Evolutionary conservation across 2,888 invertebrate genomes (phyloP).

Genomic region (Lapara coniferarum): DNA sequence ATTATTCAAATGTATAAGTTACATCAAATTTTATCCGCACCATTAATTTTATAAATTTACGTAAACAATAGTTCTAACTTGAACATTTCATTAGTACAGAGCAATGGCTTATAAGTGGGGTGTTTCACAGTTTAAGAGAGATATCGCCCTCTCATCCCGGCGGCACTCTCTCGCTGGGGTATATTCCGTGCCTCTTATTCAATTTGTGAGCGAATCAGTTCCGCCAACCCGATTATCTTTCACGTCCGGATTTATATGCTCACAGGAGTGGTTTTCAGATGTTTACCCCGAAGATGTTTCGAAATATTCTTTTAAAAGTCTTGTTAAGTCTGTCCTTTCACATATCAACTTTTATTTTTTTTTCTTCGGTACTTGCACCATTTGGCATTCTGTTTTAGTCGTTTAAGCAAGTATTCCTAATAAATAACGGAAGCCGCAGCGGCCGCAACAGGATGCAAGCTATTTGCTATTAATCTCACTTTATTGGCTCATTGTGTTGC

Average conservation of each 20-base stretch:
- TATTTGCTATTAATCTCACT: constrained; percentile 37
- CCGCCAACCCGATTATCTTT: constrained; percentile 80
- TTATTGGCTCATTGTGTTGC: constrained; percentile 63
- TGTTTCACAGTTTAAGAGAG: constrained; percentile 64
- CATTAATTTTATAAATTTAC: constrained; percentile 24
- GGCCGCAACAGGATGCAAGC: neutral
- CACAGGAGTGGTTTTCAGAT: constrained; percentile 65
- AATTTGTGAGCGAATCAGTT: constrained; percentile 81
- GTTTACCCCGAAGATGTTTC: constrained; percentile 54
- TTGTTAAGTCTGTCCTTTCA: constrained; percentile 39
- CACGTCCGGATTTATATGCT: constrained; percentile 77
- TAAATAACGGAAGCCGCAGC: neutral
- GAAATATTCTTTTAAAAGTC: constrained; percentile 51
- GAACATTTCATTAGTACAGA: constrained; percentile 56
- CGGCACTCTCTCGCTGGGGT: constrained; percentile 54
- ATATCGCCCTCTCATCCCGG: constrained; percentile 51
- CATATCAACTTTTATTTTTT: constrained; percentile 18
- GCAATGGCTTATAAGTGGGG: constrained; percentile 59
- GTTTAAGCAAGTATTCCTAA: neutral
- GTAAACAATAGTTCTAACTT: constrained; percentile 22
- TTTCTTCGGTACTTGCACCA: neutral
- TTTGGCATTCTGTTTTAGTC: neutral
- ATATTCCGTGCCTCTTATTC: constrained; percentile 76
- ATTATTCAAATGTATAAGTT: constrained; percentile 7
- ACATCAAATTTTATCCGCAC: constrained; percentile 4